Evolutionary conservation across 1,140 invertebrate species (phyloP), one percentile per base, ranked within the genome.

Genomic region (Brachionus calyciflorus): DNA sequence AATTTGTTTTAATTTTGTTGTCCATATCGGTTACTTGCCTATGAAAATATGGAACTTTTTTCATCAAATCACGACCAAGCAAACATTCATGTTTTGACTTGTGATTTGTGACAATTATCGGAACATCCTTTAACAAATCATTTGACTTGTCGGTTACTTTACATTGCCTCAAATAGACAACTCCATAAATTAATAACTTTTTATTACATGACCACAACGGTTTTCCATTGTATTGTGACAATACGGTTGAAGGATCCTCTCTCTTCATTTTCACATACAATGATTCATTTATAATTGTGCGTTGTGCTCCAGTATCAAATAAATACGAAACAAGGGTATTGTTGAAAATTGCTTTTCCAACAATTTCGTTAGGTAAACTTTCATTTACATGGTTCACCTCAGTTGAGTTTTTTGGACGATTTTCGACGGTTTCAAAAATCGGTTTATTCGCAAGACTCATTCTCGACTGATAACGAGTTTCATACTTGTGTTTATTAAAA

Each of bases 1-100:
- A n/a, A n/a, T n/a, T n/a, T n/a, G n/a, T n/a, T n/a, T n/a, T n/a
- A n/a, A n/a, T n/a, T n/a, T n/a, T n/a, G n/a, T n/a, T n/a, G n/a
- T n/a, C n/a, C n/a, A n/a, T n/a, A n/a, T n/a, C n/a, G n/a, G n/a
- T n/a, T n/a, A n/a, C n/a, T n/a, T n/a, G n/a, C n/a, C n/a, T n/a
- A n/a, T n/a, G n/a, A n/a, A n/a, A n/a, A n/a, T n/a, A n/a, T n/a
- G n/a, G n/a, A n/a, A n/a, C n/a, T n/a, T n/a, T n/a, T n/a, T n/a
- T n/a, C n/a, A n/a, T n/a, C n/a, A n/a, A n/a, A n/a, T n/a, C n/a
- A n/a, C n/a, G n/a, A n/a, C n/a, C n/a, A n/a, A n/a, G n/a, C n/a
- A n/a, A n/a, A n/a, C n/a, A n/a, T n/a, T n/a, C n/a, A n/a, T 51
- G 48, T 51, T 51, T 51, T 51, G 48, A 51, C 48, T 51, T 51